A percentile compares a stretch with the other conserved stretches of the same genome.
Conservation (phyloP, 2,888 invertebrate genomes). For the Camptogramma bilineatum region DNA sequence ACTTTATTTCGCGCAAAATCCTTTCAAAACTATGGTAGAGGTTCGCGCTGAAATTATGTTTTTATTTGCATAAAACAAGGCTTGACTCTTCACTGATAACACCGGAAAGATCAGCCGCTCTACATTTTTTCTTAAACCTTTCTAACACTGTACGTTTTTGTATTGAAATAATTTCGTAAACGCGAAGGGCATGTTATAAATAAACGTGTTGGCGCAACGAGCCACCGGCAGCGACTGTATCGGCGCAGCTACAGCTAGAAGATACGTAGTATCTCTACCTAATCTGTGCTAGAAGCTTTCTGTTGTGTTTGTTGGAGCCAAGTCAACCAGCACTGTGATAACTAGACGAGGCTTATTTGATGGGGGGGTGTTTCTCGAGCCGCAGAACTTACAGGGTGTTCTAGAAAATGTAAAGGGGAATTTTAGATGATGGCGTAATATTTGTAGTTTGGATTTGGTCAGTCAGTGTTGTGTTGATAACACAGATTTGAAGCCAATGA, state of each 20-base stretch:
- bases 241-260: slow-evolving; percentile 1
- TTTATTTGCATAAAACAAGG: too few relatives aligned
- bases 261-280: too few relatives aligned
- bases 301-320: too few relatives aligned
- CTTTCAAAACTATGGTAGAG: too few relatives aligned
- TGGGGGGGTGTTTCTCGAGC: neutral
- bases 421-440: neutral
- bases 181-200: slow-evolving; percentile 59
- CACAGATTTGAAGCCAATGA: neutral
- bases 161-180: slow-evolving; percentile 45
- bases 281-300: too few relatives aligned
- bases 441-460: too few relatives aligned
- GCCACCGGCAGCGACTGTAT: slow-evolving; percentile 56
- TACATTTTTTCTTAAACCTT: neutral
- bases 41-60: too few relatives aligned
- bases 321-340: slow-evolving; percentile 1
- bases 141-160: slow-evolving; percentile 25
- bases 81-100: too few relatives aligned
- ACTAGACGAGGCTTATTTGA: neutral
- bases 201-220: slow-evolving; percentile 62
- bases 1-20: too few relatives aligned
- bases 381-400: neutral
- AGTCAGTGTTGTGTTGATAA: neutral
- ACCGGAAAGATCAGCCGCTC: neutral
- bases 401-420: neutral